Percentiles rank a stretch among this genome's conserved stretches.
These are phyloP conservation scores for Temnothorax longispinosus DNA, from an alignment of 1,140 invertebrate species.

Conservation along the genomic window DNA sequence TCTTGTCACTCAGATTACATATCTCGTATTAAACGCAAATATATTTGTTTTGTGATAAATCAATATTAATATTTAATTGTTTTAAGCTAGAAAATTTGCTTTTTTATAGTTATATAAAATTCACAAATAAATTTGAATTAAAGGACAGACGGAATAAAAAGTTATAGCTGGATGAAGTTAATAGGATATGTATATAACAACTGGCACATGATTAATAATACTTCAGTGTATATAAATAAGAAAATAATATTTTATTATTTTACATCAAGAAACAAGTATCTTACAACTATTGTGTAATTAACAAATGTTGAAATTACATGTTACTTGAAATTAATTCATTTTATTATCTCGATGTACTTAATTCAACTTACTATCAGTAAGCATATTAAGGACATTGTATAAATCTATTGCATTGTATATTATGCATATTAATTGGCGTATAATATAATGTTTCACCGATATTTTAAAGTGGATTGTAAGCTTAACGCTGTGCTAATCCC, in stretches of 20 bases:
- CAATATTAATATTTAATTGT: neutral
- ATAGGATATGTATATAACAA: neutral
- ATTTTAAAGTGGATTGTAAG: neutral
- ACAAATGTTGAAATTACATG: neutral
- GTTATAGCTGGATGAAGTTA: neutral
- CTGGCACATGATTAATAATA: neutral
- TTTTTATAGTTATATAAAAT: neutral
- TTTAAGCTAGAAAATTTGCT: neutral
- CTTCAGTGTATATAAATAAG: too few relatives aligned
- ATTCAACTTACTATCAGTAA: constrained; percentile 17
- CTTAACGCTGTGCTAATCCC: neutral
- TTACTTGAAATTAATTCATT: neutral
- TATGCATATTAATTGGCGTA: neutral
- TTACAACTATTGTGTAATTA: neutral
- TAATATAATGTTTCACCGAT: neutral
- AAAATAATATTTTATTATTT: constrained; percentile 16
- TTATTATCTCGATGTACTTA: neutral
- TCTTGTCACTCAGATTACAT: neutral
- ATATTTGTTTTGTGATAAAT: neutral
- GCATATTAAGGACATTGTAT: constrained; percentile 1
- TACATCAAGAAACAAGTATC: neutral
- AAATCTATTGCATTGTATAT: neutral
- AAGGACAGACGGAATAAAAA: neutral
- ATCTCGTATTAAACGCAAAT: neutral
- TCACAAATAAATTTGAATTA: neutral